Conservation (phyloP, 2,888 invertebrate genomes). For the Cephus pygmeus region DNA sequence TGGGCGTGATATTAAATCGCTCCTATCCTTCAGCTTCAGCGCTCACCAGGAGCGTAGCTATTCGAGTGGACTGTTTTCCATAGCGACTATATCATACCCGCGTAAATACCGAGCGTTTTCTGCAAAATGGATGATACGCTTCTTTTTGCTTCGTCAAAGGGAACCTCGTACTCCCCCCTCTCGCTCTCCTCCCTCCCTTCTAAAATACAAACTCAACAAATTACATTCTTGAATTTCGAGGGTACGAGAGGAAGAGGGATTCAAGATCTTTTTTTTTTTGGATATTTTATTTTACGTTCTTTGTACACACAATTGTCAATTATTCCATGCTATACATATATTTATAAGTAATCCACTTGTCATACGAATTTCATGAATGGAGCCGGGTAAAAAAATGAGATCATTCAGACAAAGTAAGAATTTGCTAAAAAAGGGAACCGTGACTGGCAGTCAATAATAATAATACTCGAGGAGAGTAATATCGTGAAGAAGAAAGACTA, state of each 20-base stretch:
- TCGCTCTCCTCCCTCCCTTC: too few relatives aligned
- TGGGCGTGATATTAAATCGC: constrained; percentile 65
- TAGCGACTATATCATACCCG: not conserved
- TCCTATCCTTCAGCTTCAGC: constrained; percentile 43
- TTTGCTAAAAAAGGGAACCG: not conserved
- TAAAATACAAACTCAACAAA: not conserved
- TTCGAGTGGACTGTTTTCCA: constrained; percentile 2
- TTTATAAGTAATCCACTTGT: not conserved
- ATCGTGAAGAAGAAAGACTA: not conserved
- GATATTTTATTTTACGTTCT: not conserved
- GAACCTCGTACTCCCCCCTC: not conserved
- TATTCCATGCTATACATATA: not conserved
- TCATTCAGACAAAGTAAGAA: not conserved
- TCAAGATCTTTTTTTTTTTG: not conserved
- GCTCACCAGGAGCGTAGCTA: constrained; percentile 9
- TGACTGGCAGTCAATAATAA: not conserved
- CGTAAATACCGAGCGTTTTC: not conserved
- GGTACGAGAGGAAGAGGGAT: not conserved
- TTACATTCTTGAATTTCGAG: not conserved
- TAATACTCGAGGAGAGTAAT: not conserved
- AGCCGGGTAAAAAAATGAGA: not conserved
- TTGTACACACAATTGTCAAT: not conserved
- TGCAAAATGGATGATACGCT: not conserved
- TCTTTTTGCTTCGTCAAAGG: not conserved
- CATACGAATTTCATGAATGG: not conserved